Conservation (phyloP, 2,113 vertebrate genomes). For the Odontesthes bonariensis region DNA sequence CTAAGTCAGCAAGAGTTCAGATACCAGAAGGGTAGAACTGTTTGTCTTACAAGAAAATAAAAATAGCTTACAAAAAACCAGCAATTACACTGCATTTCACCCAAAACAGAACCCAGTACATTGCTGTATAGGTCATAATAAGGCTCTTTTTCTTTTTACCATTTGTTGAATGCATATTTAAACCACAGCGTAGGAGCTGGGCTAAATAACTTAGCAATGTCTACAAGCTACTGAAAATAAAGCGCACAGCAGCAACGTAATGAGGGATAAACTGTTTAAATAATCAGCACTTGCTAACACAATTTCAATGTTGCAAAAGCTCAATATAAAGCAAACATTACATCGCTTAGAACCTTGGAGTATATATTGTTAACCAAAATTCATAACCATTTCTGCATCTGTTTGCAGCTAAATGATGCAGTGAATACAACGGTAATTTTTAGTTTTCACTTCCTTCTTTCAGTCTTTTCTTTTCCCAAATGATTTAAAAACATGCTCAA, state of each 20-base stretch:
- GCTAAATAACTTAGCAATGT: neutral
- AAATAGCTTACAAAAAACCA: neutral
- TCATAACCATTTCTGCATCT: neutral
- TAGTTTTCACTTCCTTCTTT: too few species aligned
- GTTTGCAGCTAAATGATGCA: neutral
- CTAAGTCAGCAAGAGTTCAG: neutral
- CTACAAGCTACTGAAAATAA: neutral
- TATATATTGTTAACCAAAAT: neutral
- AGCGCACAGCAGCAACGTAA: neutral
- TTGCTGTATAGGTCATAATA: slow-evolving; percentile 19
- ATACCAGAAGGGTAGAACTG: neutral
- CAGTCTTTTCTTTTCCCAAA: too few species aligned
- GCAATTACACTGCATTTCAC: too few species aligned
- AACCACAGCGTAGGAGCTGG: neutral
- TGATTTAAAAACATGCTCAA: too few species aligned
- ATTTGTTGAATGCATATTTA: neutral
- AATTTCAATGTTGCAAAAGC: neutral
- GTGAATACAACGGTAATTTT: too few species aligned
- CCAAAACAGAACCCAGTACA: neutral
- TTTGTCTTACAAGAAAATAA: slow-evolving; percentile 3
- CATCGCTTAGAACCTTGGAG: neutral
- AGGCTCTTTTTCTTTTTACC: neutral
- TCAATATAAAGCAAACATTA: neutral
- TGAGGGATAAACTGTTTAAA: neutral
- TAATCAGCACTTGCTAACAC: neutral